Percentiles rank a stretch among this genome's conserved stretches.
These are phyloP conservation scores for Deroplatys truncata DNA, from an alignment of 2,888 invertebrate species.

Conservation along the genomic window DNA sequence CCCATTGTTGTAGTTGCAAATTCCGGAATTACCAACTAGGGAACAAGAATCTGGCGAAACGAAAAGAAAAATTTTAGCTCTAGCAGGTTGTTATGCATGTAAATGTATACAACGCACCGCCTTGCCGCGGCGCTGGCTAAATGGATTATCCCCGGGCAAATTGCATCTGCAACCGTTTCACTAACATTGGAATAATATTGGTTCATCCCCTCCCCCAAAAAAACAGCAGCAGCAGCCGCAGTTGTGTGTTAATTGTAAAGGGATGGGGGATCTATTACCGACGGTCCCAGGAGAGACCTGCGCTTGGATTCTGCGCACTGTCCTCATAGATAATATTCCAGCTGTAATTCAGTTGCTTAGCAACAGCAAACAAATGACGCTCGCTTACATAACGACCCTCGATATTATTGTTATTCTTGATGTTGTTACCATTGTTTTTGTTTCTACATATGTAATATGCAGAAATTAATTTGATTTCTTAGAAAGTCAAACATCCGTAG, in stretches of 20 bases:
- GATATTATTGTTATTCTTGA: neutral
- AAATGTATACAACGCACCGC: neutral
- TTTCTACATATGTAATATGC: neutral
- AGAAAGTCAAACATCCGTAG: neutral
- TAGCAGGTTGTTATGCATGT: neutral
- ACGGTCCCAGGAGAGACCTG: neutral
- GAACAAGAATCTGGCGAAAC: neutral
- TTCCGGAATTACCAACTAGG: neutral
- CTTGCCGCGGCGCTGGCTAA: neutral
- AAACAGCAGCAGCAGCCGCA: neutral
- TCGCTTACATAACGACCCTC: neutral
- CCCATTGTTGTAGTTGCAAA: neutral
- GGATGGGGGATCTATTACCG: neutral
- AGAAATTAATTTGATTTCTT: neutral
- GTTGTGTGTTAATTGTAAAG: neutral
- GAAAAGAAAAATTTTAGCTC: neutral
- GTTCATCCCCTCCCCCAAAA: neutral
- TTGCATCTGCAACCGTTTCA: neutral
- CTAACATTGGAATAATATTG: conserved; percentile 7
- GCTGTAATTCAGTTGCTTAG: neutral
- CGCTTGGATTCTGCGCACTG: neutral
- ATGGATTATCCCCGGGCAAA: neutral
- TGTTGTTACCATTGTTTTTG: neutral
- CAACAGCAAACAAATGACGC: neutral
- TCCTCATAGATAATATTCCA: neutral